phyloP scores from a whole-genome alignment of 2,113 vertebrate species.

The Cephalopterus ornatus region DNA sequence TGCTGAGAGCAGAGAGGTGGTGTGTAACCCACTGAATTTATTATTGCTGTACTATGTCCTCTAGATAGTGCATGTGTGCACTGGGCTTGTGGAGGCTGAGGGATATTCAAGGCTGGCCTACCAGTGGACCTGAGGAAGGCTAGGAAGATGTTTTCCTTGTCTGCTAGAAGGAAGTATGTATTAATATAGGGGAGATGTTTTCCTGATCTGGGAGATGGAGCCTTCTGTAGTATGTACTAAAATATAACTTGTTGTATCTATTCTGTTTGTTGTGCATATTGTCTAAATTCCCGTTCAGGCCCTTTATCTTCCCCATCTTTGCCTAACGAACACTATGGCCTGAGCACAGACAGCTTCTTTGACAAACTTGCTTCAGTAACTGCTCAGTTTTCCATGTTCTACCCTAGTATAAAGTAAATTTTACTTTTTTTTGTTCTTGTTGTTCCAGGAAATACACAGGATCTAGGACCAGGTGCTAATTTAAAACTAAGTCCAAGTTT shows the following conservation, averaged over 20 bases:
- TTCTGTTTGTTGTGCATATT: background rate
- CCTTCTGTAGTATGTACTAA: background rate
- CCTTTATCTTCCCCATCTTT: background rate
- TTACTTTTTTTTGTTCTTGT: background rate
- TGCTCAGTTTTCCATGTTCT: background rate
- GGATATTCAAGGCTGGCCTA: background rate
- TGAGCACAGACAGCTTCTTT: background rate
- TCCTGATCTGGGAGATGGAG: background rate
- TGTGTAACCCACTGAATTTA: background rate
- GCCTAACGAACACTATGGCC: background rate
- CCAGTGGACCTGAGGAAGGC: background rate
- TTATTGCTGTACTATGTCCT: slow-evolving; percentile 7
- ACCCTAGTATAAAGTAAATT: background rate
- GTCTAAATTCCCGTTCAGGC: background rate
- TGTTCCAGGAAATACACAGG: background rate
- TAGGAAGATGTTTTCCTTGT: background rate
- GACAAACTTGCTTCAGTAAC: background rate
- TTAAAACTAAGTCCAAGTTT: background rate
- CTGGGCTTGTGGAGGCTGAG: background rate
- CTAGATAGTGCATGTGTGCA: background rate
- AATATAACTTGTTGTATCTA: background rate
- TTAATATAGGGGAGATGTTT: background rate
- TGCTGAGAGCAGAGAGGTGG: background rate
- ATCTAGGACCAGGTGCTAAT: background rate
- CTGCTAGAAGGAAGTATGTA: background rate